phyloP scores from a whole-genome alignment of 2,797 vertebrate genomes.

The Xenentodon cancila region DNA sequence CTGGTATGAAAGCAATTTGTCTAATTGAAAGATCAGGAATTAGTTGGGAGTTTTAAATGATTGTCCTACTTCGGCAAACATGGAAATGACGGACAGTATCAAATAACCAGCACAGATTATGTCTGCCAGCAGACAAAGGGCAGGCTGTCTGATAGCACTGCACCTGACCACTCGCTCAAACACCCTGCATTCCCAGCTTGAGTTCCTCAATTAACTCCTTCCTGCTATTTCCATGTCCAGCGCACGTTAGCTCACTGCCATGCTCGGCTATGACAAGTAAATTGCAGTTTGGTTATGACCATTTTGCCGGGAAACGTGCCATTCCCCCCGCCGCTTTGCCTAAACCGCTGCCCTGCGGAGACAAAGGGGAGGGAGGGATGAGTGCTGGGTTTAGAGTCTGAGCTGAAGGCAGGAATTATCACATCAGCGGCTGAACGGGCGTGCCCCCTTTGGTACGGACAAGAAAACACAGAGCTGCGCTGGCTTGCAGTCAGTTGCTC shows the following conservation, averaged over 20 bases:
- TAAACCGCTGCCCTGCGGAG: conserved; percentile 64
- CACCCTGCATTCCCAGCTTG: conserved; percentile 51
- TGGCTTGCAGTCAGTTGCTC: conserved; percentile 28
- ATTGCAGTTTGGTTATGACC: conserved; percentile 80
- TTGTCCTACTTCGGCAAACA: conserved; percentile 50
- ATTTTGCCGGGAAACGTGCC: conserved; percentile 78
- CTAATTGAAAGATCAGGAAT: conserved; percentile 77
- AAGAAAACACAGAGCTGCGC: conserved; percentile 36
- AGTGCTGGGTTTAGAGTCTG: conserved; percentile 48
- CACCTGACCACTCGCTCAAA: conserved; percentile 69
- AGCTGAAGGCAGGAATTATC: conserved; percentile 79
- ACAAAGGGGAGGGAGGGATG: conserved; percentile 27
- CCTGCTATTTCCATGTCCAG: conserved; percentile 80
- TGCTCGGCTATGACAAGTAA: conserved; percentile 77
- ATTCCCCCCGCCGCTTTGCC: conserved; percentile 79
- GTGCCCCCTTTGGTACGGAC: conserved; percentile 52
- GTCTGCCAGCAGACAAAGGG: conserved; percentile 67
- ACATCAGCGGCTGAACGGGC: conserved; percentile 72
- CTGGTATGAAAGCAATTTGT: conserved; percentile 77
- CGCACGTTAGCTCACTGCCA: conserved; percentile 63
- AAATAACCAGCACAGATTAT: conserved; percentile 62
- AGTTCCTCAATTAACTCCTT: conserved; percentile 79
- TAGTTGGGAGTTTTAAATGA: conserved; percentile 68
- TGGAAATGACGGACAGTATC: conserved; percentile 73
- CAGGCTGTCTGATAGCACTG: conserved; percentile 70